phyloP scores from a whole-genome alignment of 2,797 vertebrate species.

The Bradypodion pumilum region DNA sequence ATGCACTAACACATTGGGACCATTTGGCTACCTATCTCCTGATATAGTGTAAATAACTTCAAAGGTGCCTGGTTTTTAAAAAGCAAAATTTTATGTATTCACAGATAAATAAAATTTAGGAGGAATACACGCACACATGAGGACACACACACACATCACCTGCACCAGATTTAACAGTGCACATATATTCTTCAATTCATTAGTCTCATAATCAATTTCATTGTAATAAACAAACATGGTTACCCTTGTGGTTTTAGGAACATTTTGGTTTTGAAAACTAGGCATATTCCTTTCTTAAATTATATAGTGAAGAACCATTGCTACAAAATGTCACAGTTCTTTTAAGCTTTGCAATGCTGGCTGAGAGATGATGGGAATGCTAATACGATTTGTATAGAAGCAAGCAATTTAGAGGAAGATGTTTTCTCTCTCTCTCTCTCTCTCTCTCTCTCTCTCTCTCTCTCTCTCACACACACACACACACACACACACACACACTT shows the following conservation, averaged over 20 bases:
- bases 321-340: background rate
- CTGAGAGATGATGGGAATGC: background rate
- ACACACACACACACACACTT: accelerated
- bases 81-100: background rate
- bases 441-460: too few species aligned
- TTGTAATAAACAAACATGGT: accelerated
- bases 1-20: constrained; percentile 1
- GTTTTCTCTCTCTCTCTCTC: too few species aligned
- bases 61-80: background rate
- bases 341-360: background rate
- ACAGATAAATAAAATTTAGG: accelerated
- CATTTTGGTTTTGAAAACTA: accelerated
- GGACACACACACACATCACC: background rate
- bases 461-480: too few species aligned
- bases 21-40: background rate
- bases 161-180: too few species aligned
- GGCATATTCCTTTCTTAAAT: accelerated
- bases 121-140: background rate
- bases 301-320: background rate
- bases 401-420: too few species aligned
- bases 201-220: accelerated
- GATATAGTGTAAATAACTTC: background rate
- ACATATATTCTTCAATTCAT: background rate
- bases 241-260: accelerated
- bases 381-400: too few species aligned